These are phyloP conservation scores for Theocolax elegans DNA, from an alignment of 1,140 invertebrate species.

Conservation along the genomic window DNA sequence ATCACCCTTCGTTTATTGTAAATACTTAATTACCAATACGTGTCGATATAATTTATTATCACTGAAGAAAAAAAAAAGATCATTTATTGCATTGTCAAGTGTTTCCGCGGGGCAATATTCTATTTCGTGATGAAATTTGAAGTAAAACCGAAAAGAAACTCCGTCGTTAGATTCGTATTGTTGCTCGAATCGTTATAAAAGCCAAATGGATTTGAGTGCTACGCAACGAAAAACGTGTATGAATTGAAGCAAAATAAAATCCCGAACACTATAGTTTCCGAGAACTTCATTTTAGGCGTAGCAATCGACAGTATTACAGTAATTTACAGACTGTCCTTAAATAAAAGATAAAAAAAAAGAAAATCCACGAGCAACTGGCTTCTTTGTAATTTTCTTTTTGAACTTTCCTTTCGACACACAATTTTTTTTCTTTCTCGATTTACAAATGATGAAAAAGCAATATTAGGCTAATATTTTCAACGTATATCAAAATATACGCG, in stretches of 20 bases:
- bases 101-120: no score
- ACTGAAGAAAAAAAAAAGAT: no score
- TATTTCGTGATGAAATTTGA: no score
- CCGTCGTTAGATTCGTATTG: neutral
- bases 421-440: neutral
- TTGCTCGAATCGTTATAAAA: neutral
- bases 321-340: slow-evolving; percentile 16
- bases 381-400: slow-evolving; percentile 21
- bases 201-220: slow-evolving; percentile 32
- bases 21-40: no score
- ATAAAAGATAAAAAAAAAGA: no score
- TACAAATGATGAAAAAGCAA: neutral
- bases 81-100: no score
- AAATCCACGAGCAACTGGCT: slow-evolving; percentile 21
- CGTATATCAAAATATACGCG: neutral
- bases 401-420: neutral
- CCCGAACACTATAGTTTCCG: neutral
- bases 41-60: no score
- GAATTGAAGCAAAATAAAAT: neutral
- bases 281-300: slow-evolving; percentile 26
- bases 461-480: neutral
- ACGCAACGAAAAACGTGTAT: slow-evolving; percentile 32
- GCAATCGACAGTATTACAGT: slow-evolving; percentile 34
- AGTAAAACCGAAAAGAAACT: slow-evolving; percentile 4
- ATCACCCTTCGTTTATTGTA: no score